Percentiles rank a stretch among this genome's conserved stretches.
Conservation (phyloP, 2,797 vertebrate genomes). For the Meda fulgida region DNA sequence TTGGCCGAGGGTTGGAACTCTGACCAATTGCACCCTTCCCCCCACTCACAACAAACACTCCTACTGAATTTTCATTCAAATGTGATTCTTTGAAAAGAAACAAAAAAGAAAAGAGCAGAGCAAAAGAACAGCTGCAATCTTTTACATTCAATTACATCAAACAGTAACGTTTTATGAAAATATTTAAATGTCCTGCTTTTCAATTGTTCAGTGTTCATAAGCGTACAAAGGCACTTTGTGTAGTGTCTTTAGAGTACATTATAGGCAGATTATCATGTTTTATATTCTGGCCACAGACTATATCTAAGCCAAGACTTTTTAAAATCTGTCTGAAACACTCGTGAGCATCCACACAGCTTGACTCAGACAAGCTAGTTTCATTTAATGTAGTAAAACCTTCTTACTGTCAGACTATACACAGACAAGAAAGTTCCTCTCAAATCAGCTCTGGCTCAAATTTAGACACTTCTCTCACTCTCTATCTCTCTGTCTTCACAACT, state of each 20-base stretch:
- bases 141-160: slow-evolving; percentile 75
- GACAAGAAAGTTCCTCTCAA: slow-evolving; percentile 9
- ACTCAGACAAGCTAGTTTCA: slow-evolving; percentile 39
- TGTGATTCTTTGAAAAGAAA: slow-evolving; percentile 78
- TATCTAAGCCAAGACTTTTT: slow-evolving; percentile 21
- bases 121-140: slow-evolving; percentile 77
- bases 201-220: slow-evolving; percentile 58
- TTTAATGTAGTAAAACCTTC: slow-evolving; percentile 14
- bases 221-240: slow-evolving; percentile 42
- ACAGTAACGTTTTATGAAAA: slow-evolving; percentile 61
- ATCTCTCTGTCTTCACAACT: slow-evolving; percentile 1
- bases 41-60: slow-evolving; percentile 76
- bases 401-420: slow-evolving; percentile 37
- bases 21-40: slow-evolving; percentile 74
- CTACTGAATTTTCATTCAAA: slow-evolving; percentile 83
- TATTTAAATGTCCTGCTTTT: slow-evolving; percentile 56
- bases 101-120: slow-evolving; percentile 51
- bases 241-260: slow-evolving; percentile 44
- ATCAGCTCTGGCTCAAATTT: slow-evolving; percentile 28
- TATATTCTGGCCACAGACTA: slow-evolving; percentile 28
- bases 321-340: slow-evolving; percentile 39
- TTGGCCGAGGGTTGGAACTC: slow-evolving; percentile 70
- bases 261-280: slow-evolving; percentile 52
- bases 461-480: not conserved
- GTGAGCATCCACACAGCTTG: slow-evolving; percentile 23